Conservation (phyloP, 2,113 vertebrate genomes). For the Oophaga pumilio region DNA sequence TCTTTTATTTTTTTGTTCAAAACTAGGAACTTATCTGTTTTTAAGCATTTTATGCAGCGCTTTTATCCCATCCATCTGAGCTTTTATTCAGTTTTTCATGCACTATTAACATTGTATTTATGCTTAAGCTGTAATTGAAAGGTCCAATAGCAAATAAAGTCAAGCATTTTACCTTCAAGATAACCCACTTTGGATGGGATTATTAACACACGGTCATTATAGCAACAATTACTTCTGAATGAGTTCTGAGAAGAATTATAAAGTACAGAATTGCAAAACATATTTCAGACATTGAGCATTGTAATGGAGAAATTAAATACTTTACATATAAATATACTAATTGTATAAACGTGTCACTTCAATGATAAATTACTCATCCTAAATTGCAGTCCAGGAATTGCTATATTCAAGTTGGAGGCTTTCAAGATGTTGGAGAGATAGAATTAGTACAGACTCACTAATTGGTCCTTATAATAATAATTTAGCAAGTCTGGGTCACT, state of each 20-base stretch:
- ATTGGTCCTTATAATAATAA: not conserved
- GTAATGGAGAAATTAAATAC: not conserved
- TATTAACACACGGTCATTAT: conserved; percentile 1
- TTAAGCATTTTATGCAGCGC: conserved; percentile 11
- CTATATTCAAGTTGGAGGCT: not conserved
- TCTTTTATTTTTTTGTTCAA: conserved; percentile 16
- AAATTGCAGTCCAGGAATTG: not conserved
- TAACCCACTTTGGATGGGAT: conserved; percentile 11
- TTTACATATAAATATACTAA: not conserved
- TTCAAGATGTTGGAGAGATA: not conserved
- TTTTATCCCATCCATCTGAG: not conserved
- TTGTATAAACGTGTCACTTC: not conserved
- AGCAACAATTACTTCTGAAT: not conserved
- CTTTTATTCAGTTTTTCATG: not conserved
- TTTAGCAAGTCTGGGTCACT: too few species aligned
- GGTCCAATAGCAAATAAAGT: conserved; percentile 7
- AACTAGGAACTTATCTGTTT: not conserved
- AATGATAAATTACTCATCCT: not conserved
- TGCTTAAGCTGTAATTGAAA: not conserved
- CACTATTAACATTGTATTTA: conserved; percentile 18
- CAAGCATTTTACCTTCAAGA: not conserved
- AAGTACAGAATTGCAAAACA: not conserved
- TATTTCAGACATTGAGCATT: not conserved
- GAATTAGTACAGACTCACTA: not conserved
- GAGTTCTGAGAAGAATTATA: not conserved